Evolutionary conservation across 2,113 vertebrate species (phyloP).

Genomic region (Sisor rabdophorus): DNA sequence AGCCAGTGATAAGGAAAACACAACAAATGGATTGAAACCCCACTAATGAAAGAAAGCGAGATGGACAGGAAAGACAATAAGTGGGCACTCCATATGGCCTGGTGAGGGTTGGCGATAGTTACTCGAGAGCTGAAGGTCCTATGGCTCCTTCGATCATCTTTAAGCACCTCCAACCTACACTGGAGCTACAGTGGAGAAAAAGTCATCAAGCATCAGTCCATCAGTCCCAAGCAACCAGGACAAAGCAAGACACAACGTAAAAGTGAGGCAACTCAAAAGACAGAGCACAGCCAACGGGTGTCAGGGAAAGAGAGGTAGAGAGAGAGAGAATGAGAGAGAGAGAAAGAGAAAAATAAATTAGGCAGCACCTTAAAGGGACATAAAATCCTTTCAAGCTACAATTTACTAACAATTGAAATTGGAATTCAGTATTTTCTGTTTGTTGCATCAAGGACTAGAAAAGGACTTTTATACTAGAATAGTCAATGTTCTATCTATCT

Average conservation of each 20-base stretch:
- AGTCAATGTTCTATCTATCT: too few relatives aligned
- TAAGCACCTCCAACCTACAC: constrained; percentile 99
- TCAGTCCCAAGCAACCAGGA: constrained; percentile 59
- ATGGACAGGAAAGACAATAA: constrained; percentile 27
- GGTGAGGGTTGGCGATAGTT: constrained; percentile 85
- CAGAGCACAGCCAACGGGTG: constrained; percentile 22
- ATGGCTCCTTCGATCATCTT: constrained; percentile 99
- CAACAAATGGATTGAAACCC: constrained; percentile 21
- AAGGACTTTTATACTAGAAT: too few relatives aligned
- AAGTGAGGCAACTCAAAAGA: constrained; percentile 38
- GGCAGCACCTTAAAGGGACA: neutral
- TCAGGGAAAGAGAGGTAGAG: neutral
- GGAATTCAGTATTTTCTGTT: neutral
- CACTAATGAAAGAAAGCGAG: constrained; percentile 44
- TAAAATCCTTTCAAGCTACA: neutral
- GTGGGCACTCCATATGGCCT: constrained; percentile 41
- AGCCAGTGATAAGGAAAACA: too few relatives aligned
- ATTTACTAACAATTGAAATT: neutral
- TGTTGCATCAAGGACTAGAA: neutral
- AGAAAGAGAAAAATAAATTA: constrained; percentile 4
- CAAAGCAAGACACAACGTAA: constrained; percentile 23
- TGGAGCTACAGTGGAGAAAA: constrained; percentile 91
- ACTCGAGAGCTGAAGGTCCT: constrained; percentile 98
- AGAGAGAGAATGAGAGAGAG: neutral
- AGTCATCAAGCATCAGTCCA: constrained; percentile 76